A percentile compares a stretch with the other conserved stretches of the same genome.
Conservation (phyloP, 2,888 invertebrate genomes). For the Lasioglossum pauxillum region DNA sequence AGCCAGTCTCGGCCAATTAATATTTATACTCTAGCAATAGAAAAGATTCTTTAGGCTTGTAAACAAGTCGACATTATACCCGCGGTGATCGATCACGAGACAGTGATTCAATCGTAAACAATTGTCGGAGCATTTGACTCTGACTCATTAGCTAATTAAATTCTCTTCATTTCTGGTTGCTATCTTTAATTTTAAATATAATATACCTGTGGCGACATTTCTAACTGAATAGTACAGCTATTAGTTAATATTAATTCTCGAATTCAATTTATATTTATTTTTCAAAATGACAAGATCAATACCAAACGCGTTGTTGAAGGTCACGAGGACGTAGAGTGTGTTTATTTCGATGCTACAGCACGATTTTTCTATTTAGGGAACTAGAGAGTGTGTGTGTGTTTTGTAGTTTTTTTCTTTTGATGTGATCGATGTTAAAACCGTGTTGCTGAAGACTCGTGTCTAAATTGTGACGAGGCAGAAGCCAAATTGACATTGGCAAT, state of each 20-base stretch:
- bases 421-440: background rate
- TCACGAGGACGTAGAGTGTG: background rate
- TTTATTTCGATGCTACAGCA: background rate
- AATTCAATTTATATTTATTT: background rate
- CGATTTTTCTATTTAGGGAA: conserved; percentile 9
- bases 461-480: conserved; percentile 39
- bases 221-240: background rate
- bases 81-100: conserved; percentile 28
- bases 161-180: background rate
- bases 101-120: conserved; percentile 36
- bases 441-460: conserved; percentile 3
- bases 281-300: background rate
- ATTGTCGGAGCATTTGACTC: conserved; percentile 28
- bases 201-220: background rate
- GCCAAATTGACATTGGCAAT: conserved; percentile 68
- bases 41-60: background rate
- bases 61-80: conserved; percentile 14
- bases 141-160: conserved; percentile 42
- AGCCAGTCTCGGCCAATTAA: conserved; percentile 4
- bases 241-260: background rate
- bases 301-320: no score
- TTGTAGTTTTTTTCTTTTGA: background rate
- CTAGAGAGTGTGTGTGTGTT: background rate
- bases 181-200: background rate
- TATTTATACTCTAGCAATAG: background rate